Conservation (phyloP, 2,888 invertebrate species). For the Podabrus alpinus region DNA sequence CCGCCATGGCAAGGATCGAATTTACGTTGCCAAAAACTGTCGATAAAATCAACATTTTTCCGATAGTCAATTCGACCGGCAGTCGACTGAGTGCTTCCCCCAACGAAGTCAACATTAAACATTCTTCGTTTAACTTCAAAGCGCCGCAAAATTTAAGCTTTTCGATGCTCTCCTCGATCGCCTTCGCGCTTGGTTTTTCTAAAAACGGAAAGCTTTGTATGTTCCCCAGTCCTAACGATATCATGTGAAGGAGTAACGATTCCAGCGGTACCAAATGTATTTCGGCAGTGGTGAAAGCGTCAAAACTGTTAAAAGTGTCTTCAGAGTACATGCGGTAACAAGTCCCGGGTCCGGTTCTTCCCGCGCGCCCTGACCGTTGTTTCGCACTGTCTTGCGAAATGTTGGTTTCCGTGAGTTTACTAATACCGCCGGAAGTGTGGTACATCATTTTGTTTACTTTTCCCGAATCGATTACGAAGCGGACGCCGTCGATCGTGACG, state of each 20-base stretch:
- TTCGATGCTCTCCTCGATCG: conserved; percentile 84
- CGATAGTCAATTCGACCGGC: conserved; percentile 93
- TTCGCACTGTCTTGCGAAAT: conserved; percentile 97
- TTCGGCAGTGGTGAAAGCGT: conserved; percentile 88
- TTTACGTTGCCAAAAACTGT: conserved; percentile 87
- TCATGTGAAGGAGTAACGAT: conserved; percentile 88
- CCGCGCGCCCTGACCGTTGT: conserved; percentile 94
- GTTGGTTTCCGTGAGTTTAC: conserved; percentile 90
- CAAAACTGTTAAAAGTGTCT: conserved; percentile 77
- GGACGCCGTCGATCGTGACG: conserved; percentile 95
- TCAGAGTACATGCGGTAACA: conserved; percentile 91
- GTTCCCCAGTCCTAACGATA: conserved; percentile 90
- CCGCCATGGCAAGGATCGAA: conserved; percentile 86
- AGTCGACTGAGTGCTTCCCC: conserved; percentile 86
- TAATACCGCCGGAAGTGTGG: conserved; percentile 88
- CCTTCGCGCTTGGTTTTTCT: conserved; percentile 84
- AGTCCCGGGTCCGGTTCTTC: conserved; percentile 92
- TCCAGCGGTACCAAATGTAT: conserved; percentile 93
- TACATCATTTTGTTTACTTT: conserved; percentile 96
- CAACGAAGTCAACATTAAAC: conserved; percentile 70
- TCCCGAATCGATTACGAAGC: conserved; percentile 97
- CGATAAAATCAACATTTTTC: conserved; percentile 94
- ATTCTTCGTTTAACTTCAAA: conserved; percentile 73
- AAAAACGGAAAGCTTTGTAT: conserved; percentile 92
- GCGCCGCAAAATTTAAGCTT: conserved; percentile 85